Percentiles rank a stretch among this genome's conserved stretches.
Conservation (phyloP, 2,888 invertebrate genomes). For the Plemyria rubiginata region DNA sequence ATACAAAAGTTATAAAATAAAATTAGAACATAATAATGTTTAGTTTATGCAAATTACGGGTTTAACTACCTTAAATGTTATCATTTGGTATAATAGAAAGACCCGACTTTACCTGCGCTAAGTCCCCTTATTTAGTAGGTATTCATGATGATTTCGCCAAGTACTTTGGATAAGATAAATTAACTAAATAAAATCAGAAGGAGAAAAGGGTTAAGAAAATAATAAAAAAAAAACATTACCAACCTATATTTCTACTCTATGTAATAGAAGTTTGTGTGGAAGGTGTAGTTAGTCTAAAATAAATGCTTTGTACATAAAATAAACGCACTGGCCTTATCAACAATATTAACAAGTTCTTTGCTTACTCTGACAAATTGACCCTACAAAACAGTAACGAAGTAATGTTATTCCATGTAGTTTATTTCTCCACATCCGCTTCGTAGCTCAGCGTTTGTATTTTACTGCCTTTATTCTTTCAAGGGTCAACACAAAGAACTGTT, state of each 20-base stretch:
- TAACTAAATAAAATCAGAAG: too few species aligned
- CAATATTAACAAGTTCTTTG: too few species aligned
- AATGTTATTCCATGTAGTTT: conserved; percentile 45
- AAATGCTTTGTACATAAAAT: too few species aligned
- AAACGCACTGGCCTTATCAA: too few species aligned
- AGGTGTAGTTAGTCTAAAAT: too few species aligned
- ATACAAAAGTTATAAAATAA: background rate
- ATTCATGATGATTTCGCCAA: too few species aligned
- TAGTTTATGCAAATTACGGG: background rate
- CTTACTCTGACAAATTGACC: conserved; percentile 4
- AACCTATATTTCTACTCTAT: too few species aligned
- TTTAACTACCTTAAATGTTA: background rate
- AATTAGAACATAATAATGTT: background rate
- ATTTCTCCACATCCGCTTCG: conserved; percentile 55
- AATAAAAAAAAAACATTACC: too few species aligned
- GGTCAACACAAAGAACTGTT: conserved; percentile 81
- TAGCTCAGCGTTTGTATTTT: conserved; percentile 72
- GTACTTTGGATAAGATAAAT: too few species aligned
- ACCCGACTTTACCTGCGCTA: background rate
- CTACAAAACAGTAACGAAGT: conserved; percentile 5
- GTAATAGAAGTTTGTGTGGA: too few species aligned
- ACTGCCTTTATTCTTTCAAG: conserved; percentile 77
- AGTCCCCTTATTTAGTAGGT: too few species aligned
- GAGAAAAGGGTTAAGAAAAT: too few species aligned
- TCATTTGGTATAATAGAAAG: background rate